Base-by-base conservation (phyloP, 2,797 vertebrate species). In the Yasuhikotakia modesta region DNA sequence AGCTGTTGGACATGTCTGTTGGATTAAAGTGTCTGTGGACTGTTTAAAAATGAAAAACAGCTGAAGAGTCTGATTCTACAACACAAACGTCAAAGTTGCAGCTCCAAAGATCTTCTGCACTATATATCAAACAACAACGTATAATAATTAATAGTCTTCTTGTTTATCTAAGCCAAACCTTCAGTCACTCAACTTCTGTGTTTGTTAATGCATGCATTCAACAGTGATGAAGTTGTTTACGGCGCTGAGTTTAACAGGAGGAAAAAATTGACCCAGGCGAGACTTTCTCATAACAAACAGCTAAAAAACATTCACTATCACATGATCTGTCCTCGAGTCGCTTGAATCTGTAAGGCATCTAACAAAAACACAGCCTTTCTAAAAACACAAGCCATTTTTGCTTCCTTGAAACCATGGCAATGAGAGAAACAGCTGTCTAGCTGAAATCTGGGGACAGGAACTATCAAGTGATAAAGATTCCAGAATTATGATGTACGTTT, bases 391-490 rank as follows among this genome's bases (percentile, higher is more conserved):
- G 32, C n/a, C 19, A 66, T 39, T 30, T 72, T n/a, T 50, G 30
- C 90, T 92, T 90, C 87, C 88, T 88, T 79, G 90, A 90, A 79
- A 87, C 90, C 90, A 86, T 90, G 88, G 89, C 90, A 86, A 92
- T 88, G 45, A 83, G 84, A 90, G 86, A 91, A 91, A 35, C 89
- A 91, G 91, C 92, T 93, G 91, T 83, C 83, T 82, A 69, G 86
- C 86, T 91, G 85, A 86, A 57, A 60, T 17, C 43, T 57, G 24
- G 48, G 13, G 30, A n/a, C 69, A 67, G 43, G 17, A 24, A 53
- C 4, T 21, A 43, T 24, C 53, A 50, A 24, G n/a, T 61, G 48
- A 19, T 16, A 10, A 64, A 52, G 12, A 7, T 13, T 58, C 10
- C 3, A 39, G 60, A 43, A 71, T 27, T 48, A 16, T 72, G 24